Conservation (phyloP, 2,888 invertebrate species). For the Drosophila borealis region DNA sequence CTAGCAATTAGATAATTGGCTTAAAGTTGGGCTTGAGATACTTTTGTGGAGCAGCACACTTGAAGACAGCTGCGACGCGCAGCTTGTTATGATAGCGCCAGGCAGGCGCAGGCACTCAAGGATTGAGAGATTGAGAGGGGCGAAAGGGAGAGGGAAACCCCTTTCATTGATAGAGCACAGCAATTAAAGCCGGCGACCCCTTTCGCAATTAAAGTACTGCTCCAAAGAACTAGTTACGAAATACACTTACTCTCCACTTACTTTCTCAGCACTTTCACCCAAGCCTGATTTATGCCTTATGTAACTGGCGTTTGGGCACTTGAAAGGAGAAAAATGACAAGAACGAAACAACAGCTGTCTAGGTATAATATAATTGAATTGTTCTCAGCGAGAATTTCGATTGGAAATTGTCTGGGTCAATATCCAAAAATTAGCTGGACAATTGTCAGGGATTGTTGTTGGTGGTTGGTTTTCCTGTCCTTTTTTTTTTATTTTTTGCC, state of each 20-base stretch:
- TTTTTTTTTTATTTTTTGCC: conserved; percentile 42
- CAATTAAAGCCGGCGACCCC: conserved; percentile 36
- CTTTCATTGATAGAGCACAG: conserved; percentile 17
- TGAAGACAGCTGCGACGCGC: conserved; percentile 34
- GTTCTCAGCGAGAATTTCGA: conserved; percentile 32
- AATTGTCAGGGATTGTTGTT: conserved; percentile 50
- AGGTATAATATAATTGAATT: conserved; percentile 70
- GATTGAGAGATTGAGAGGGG: background rate
- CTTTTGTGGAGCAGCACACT: conserved; percentile 1
- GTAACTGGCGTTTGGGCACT: conserved; percentile 59
- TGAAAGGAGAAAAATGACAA: conserved; percentile 31
- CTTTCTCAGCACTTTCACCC: conserved; percentile 42
- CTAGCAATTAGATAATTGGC: conserved; percentile 82
- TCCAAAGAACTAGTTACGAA: conserved; percentile 27
- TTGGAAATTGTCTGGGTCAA: conserved; percentile 38
- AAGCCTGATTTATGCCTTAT: conserved; percentile 49
- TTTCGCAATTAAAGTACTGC: conserved; percentile 9
- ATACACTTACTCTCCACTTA: conserved; percentile 31
- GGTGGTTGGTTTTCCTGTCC: conserved; percentile 19
- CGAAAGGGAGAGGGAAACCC: background rate
- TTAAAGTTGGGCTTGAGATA: conserved; percentile 50
- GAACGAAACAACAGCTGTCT: conserved; percentile 59
- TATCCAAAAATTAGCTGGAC: conserved; percentile 53
- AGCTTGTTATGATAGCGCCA: conserved; percentile 31
- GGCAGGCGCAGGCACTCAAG: conserved; percentile 27